phyloP scores from a whole-genome alignment of 23 tunicate genomes.

The Botrylloides violaceus region DNA sequence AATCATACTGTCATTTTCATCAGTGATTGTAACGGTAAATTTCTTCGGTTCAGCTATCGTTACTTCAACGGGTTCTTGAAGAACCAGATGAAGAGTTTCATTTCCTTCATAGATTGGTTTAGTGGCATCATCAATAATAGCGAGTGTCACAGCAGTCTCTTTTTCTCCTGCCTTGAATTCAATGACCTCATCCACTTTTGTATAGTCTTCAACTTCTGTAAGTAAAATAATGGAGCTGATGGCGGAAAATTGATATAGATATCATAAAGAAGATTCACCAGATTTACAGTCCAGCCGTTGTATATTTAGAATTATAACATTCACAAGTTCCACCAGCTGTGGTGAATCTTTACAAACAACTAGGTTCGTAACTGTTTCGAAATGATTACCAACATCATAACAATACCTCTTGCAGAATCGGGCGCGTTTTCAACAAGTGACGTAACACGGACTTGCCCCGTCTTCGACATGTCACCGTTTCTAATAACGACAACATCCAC shows the following conservation, averaged over 20 bases:
- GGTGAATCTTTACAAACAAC: too few species aligned
- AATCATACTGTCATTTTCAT: neutral
- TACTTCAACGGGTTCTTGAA: neutral
- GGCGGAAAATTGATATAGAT: too few species aligned
- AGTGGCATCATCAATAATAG: neutral
- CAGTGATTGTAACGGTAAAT: neutral
- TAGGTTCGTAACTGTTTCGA: too few species aligned
- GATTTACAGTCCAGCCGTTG: too few species aligned
- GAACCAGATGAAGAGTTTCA: neutral
- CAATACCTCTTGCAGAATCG: neutral
- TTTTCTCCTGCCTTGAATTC: neutral
- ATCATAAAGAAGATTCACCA: too few species aligned
- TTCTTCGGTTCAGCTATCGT: neutral
- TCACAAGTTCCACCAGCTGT: too few species aligned
- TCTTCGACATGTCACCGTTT: neutral
- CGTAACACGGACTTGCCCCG: neutral
- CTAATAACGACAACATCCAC: neutral
- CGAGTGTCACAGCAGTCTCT: neutral
- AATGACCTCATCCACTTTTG: neutral
- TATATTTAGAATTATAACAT: too few species aligned
- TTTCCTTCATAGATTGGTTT: conserved; percentile 1
- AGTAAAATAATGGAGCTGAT: neutral
- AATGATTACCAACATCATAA: too few species aligned
- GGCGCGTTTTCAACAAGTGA: too few species aligned
- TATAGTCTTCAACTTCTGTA: conserved; percentile 1